These are phyloP conservation scores for Caenorhabditis japonica DNA, from an alignment of 2,888 invertebrate species.

Conservation along the genomic window DNA sequence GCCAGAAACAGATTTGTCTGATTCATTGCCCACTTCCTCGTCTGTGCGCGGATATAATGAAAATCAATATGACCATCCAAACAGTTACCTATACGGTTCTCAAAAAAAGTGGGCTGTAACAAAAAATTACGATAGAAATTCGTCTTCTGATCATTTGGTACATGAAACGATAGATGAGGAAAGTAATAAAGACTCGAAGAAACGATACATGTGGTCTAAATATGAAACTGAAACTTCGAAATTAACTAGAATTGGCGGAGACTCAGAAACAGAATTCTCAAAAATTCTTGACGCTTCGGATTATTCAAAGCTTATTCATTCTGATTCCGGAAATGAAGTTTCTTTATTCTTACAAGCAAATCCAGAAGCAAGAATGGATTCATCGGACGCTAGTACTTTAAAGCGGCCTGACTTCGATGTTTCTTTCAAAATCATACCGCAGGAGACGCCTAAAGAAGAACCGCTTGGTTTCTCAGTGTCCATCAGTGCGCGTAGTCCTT, in stretches of 20 bases:
- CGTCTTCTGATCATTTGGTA: too few species aligned
- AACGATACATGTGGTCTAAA: slow-evolving; percentile 21
- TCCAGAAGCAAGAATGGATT: not conserved
- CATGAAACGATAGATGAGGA: not conserved
- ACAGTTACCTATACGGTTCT: too few species aligned
- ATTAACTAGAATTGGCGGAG: slow-evolving; percentile 8
- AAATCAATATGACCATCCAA: too few species aligned
- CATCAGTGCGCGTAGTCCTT: slow-evolving; percentile 58
- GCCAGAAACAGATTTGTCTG: too few species aligned
- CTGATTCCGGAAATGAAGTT: slow-evolving; percentile 17
- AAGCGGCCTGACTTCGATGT: slow-evolving; percentile 50
- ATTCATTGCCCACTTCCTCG: too few species aligned
- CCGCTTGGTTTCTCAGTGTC: slow-evolving; percentile 60
- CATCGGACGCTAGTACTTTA: slow-evolving; percentile 1
- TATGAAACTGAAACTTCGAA: slow-evolving; percentile 15
- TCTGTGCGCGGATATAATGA: too few species aligned
- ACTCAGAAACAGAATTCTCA: not conserved
- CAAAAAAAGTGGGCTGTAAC: too few species aligned
- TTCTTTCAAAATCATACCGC: slow-evolving; percentile 35
- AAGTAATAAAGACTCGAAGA: not conserved
- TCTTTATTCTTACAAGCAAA: not conserved
- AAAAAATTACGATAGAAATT: too few species aligned
- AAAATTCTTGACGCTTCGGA: slow-evolving; percentile 10
- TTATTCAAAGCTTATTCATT: slow-evolving; percentile 10
- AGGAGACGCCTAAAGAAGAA: slow-evolving; percentile 28